These are phyloP conservation scores for Meloe dianella DNA, from an alignment of 2,888 invertebrate genomes.

Conservation along the genomic window DNA sequence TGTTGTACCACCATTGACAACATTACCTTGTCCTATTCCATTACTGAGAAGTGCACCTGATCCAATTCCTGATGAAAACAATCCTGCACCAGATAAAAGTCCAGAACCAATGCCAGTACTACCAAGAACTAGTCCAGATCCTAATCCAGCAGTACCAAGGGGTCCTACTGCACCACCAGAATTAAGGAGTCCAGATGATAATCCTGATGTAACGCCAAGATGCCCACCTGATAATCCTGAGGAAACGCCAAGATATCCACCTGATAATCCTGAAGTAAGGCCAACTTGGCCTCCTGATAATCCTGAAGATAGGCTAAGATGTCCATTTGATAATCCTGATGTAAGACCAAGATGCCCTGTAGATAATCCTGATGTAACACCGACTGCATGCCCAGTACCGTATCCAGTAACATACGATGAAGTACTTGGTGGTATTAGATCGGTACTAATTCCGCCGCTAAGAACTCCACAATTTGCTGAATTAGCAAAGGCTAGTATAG, in stretches of 20 bases:
- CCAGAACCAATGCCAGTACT: slow-evolving; percentile 10
- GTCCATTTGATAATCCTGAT: not conserved
- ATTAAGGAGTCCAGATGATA: not conserved
- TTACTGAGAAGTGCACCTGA: not conserved
- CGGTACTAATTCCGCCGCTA: slow-evolving; percentile 36
- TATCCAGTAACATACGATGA: slow-evolving; percentile 40
- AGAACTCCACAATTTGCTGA: slow-evolving; percentile 44
- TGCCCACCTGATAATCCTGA: too few relatives aligned
- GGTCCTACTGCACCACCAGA: slow-evolving; percentile 5
- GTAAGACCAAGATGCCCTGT: not conserved
- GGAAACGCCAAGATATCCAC: not conserved
- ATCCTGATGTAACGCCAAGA: not conserved
- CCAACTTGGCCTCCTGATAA: not conserved
- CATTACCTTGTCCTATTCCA: slow-evolving; percentile 21
- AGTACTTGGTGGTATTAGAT: slow-evolving; percentile 41
- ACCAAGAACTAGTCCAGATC: slow-evolving; percentile 11
- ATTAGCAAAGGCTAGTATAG: slow-evolving; percentile 40
- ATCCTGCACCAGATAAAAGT: slow-evolving; percentile 4
- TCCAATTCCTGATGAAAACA: not conserved
- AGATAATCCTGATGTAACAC: slow-evolving; percentile 22
- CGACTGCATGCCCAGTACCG: slow-evolving; percentile 24
- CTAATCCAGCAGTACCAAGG: not conserved
- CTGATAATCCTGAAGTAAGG: not conserved
- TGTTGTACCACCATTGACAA: slow-evolving; percentile 44
- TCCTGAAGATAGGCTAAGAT: not conserved